Percentiles rank a stretch among this genome's conserved stretches.
phyloP scores from a whole-genome alignment of 2,797 vertebrate species.

The Trematomus bernacchii region DNA sequence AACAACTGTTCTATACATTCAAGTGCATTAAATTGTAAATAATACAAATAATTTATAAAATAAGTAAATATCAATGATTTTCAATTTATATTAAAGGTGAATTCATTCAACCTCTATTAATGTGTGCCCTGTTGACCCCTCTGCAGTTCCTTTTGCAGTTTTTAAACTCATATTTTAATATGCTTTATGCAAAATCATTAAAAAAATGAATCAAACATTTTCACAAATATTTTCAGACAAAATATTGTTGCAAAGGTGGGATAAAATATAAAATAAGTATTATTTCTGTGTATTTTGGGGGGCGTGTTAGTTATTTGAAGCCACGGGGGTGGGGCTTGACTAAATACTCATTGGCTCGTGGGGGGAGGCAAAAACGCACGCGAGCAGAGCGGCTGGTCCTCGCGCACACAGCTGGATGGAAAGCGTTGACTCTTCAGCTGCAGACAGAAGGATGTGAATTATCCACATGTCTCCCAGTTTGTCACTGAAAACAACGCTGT shows the following conservation, averaged over 20 bases:
- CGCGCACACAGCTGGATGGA: conserved; percentile 59
- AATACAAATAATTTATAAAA: too few species aligned
- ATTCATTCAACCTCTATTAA: too few species aligned
- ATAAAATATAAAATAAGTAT: background rate
- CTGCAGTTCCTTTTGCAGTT: too few species aligned
- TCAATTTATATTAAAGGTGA: too few species aligned
- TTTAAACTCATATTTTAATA: too few species aligned
- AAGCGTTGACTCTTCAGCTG: conserved; percentile 18
- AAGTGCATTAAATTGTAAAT: too few species aligned
- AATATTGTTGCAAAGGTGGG: background rate
- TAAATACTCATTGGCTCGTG: conserved; percentile 63
- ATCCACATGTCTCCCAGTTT: conserved; percentile 26
- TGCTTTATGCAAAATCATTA: too few species aligned
- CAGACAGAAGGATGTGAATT: conserved; percentile 49
- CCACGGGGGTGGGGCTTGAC: conserved; percentile 47
- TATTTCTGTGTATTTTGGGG: background rate
- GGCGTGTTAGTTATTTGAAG: conserved; percentile 18
- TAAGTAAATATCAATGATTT: too few species aligned
- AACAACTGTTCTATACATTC: too few species aligned
- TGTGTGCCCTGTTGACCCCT: too few species aligned
- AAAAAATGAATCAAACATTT: too few species aligned
- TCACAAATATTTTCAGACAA: too few species aligned
- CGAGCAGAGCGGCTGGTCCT: conserved; percentile 19
- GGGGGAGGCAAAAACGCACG: conserved; percentile 31
- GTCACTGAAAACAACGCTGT: conserved; percentile 38